Evolutionary conservation across 2,113 vertebrate species (phyloP).

Genomic region (Calidris pygmaea): DNA sequence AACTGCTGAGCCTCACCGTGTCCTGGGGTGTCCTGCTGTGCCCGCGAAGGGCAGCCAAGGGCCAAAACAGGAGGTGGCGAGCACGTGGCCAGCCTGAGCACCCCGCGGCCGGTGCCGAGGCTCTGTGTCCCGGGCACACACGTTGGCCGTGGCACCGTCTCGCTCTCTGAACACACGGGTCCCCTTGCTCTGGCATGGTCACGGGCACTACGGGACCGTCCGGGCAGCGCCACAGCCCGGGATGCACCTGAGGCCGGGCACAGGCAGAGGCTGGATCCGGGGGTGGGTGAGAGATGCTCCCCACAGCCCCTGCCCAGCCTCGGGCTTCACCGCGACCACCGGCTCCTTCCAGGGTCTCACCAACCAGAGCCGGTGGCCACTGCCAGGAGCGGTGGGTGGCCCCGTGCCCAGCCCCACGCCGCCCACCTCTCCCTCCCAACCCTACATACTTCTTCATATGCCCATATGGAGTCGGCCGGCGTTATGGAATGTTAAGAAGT

Average conservation of each 20-base stretch:
- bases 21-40: accelerated
- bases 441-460: constrained; percentile 80
- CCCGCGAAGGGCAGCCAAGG: accelerated
- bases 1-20: accelerated
- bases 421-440: constrained; percentile 24
- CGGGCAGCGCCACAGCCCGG: accelerated
- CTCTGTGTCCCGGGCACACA: accelerated
- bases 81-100: accelerated
- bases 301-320: background rate
- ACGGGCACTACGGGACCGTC: accelerated
- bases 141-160: accelerated
- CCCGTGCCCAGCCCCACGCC: accelerated
- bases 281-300: background rate
- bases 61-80: accelerated
- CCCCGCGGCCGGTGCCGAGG: accelerated
- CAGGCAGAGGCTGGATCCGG: accelerated
- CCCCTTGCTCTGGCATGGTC: accelerated
- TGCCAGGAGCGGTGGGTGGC: accelerated
- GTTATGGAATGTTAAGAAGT: constrained; percentile 81
- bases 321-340: accelerated
- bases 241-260: accelerated
- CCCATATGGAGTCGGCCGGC: constrained; percentile 71
- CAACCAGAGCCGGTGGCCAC: accelerated
- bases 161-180: accelerated
- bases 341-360: background rate